Conservation (phyloP, 2,888 invertebrate species). For the Spicauda simplicius region DNA sequence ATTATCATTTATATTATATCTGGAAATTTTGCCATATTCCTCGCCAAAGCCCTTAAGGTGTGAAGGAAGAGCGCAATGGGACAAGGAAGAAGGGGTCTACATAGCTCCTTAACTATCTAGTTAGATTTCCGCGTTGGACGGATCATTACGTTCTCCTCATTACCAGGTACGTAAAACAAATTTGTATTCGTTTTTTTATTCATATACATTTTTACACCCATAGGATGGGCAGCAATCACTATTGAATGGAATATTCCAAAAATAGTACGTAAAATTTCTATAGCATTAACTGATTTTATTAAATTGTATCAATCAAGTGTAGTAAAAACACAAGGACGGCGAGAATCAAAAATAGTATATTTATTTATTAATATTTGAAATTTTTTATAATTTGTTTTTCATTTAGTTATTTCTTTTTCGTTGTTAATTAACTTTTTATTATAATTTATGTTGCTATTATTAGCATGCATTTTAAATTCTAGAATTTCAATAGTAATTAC, state of each 20-base stretch:
- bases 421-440: too few species aligned
- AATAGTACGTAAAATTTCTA: too few species aligned
- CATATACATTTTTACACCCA: conserved; percentile 35
- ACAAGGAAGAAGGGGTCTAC: conserved; percentile 50
- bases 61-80: conserved; percentile 34
- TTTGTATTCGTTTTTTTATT: conserved; percentile 44
- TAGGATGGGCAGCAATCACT: conserved; percentile 8
- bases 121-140: conserved; percentile 74
- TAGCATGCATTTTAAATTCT: too few species aligned
- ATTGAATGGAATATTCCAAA: neutral
- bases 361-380: too few species aligned
- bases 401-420: too few species aligned
- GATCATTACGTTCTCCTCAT: conserved; percentile 63
- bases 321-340: too few species aligned
- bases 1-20: neutral
- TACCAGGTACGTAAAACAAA: conserved; percentile 74
- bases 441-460: too few species aligned
- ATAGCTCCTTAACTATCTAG: conserved; percentile 66
- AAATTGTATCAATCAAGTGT: too few species aligned
- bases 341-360: too few species aligned
- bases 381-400: too few species aligned
- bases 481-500: conserved; percentile 4
- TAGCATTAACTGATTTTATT: too few species aligned
- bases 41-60: conserved; percentile 8
- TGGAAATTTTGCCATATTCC: neutral